Conservation (phyloP, 2,888 invertebrate species). For the Cantharis flavilabris region DNA sequence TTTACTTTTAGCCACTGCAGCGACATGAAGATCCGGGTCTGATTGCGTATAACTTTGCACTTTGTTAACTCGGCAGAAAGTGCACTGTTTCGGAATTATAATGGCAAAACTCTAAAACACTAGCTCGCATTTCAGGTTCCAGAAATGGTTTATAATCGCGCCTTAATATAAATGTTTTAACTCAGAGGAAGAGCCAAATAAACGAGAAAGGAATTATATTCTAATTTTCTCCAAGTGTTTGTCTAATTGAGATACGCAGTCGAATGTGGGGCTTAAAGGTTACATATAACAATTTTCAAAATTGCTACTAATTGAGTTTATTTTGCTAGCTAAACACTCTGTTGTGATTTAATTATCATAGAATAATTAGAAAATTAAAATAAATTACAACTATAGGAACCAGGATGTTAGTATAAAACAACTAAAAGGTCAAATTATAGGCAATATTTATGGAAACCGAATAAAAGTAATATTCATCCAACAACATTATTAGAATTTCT, state of each 20-base stretch:
- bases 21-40: slow-evolving; percentile 39
- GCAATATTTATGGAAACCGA: too few relatives aligned
- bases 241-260: slow-evolving; percentile 23
- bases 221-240: slow-evolving; percentile 34
- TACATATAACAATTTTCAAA: slow-evolving; percentile 16
- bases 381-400: background rate
- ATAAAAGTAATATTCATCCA: background rate
- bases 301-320: slow-evolving; percentile 16
- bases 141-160: slow-evolving; percentile 46
- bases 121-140: slow-evolving; percentile 40
- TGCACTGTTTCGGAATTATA: slow-evolving; percentile 54
- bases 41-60: slow-evolving; percentile 53
- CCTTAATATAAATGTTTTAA: slow-evolving; percentile 41
- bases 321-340: slow-evolving; percentile 14
- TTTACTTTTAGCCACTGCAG: slow-evolving; percentile 32
- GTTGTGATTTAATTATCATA: slow-evolving; percentile 19
- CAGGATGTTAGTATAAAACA: background rate
- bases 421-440: too few relatives aligned
- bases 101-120: slow-evolving; percentile 51
- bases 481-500: background rate
- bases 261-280: background rate
- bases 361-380: background rate
- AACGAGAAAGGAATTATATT: slow-evolving; percentile 42
- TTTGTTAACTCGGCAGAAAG: slow-evolving; percentile 51
- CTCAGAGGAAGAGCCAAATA: slow-evolving; percentile 40